These are phyloP conservation scores for Peromyscus eremicus DNA, from an alignment of 2,797 vertebrate genomes.

Conservation along the genomic window DNA sequence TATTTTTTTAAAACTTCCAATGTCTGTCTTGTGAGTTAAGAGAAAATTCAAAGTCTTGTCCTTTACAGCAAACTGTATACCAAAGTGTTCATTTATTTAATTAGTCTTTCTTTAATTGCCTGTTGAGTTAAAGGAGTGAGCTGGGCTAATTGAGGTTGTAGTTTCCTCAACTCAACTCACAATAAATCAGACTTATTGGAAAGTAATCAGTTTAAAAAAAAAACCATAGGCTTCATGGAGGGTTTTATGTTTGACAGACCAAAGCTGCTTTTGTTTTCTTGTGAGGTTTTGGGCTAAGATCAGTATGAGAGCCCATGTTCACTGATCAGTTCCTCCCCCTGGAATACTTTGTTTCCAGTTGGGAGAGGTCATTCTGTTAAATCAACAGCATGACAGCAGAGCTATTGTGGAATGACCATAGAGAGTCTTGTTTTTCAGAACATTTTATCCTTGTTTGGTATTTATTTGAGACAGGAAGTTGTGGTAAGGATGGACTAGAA, in stretches of 20 bases:
- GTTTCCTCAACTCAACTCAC: not conserved
- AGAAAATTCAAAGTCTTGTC: not conserved
- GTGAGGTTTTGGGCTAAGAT: not conserved
- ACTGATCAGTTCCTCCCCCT: not conserved
- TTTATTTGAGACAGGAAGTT: not conserved
- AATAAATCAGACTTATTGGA: not conserved
- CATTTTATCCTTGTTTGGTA: not conserved
- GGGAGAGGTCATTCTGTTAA: not conserved
- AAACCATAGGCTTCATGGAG: rapidly evolving
- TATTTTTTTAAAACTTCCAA: not conserved
- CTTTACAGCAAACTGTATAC: not conserved
- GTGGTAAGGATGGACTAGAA: not conserved
- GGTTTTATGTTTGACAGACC: not conserved
- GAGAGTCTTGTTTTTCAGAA: not conserved
- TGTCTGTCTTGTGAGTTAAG: not conserved
- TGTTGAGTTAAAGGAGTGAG: not conserved
- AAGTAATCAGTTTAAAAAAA: not conserved
- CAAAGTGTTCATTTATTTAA: not conserved
- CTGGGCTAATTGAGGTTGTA: not conserved
- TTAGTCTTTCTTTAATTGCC: not conserved
- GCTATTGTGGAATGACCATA: not conserved
- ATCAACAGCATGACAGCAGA: not conserved
- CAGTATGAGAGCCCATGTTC: not conserved
- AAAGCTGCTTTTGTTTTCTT: not conserved
- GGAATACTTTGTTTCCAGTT: not conserved